Conservation (phyloP, 2,888 invertebrate genomes). For the Lasioglossum zephyrum region DNA sequence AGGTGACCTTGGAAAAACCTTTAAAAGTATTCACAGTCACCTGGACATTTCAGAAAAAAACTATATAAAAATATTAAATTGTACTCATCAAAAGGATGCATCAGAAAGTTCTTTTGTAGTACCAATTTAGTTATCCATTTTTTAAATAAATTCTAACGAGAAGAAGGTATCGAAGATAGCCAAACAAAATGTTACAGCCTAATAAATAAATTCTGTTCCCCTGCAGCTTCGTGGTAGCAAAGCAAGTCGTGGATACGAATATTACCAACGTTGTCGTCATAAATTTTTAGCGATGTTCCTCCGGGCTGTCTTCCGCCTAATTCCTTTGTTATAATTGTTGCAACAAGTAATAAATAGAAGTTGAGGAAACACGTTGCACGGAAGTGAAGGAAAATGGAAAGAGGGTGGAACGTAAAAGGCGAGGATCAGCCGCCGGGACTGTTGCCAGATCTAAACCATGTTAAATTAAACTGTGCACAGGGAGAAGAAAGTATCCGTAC, state of each 20-base stretch:
- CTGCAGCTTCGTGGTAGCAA: not conserved
- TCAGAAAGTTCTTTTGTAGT: too few species aligned
- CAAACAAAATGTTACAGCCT: not conserved
- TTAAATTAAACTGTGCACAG: not conserved
- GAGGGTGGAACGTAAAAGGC: not conserved
- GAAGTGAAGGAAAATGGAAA: too few species aligned
- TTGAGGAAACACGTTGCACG: not conserved
- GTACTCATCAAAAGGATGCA: too few species aligned
- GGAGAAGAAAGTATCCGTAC: not conserved
- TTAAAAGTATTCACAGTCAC: too few species aligned
- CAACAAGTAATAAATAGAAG: not conserved
- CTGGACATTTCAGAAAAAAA: too few species aligned
- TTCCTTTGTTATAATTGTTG: not conserved
- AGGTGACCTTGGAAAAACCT: too few species aligned
- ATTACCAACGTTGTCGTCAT: not conserved
- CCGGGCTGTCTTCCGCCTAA: not conserved
- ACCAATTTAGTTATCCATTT: too few species aligned
- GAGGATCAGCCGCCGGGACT: not conserved
- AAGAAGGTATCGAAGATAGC: not conserved
- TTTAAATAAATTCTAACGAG: not conserved
- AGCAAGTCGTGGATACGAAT: not conserved
- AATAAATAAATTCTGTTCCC: not conserved
- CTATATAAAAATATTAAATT: too few species aligned
- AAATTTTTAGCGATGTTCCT: not conserved
- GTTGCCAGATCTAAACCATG: constrained; percentile 5